phyloP scores from a whole-genome alignment of 2,888 invertebrate species.

The Microctonus hyperodae region DNA sequence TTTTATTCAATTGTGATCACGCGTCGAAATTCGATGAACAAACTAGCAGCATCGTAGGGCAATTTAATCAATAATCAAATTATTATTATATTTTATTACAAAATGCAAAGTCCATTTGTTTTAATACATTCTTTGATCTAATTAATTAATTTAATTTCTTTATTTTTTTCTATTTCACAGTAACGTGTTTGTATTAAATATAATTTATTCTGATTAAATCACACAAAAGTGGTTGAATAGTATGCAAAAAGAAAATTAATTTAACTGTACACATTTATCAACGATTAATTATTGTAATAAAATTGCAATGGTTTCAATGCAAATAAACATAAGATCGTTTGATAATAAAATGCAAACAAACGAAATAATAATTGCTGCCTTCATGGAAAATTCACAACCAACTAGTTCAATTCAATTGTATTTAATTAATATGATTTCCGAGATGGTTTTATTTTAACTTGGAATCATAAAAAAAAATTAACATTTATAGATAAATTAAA shows the following conservation, averaged over 20 bases:
- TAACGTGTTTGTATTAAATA: constrained; percentile 32
- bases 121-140: background rate
- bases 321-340: constrained; percentile 23
- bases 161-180: constrained; percentile 13
- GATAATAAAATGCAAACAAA: background rate
- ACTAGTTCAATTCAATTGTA: background rate
- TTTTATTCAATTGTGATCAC: constrained; percentile 10
- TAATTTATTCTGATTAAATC: constrained; percentile 22
- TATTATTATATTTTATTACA: background rate
- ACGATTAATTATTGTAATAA: constrained; percentile 7
- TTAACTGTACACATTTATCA: constrained; percentile 6
- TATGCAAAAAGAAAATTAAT: background rate
- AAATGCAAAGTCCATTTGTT: background rate
- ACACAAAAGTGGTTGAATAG: background rate
- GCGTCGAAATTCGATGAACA: background rate
- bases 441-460: background rate
- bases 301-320: constrained; percentile 22
- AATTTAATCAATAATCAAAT: background rate
- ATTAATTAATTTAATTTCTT: background rate
- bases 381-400: background rate
- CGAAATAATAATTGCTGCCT: background rate
- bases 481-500: background rate
- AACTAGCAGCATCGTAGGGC: background rate
- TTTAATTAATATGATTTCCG: background rate
- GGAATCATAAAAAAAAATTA: background rate